Evolutionary conservation across 2,888 invertebrate genomes (phyloP).

Genomic region (Euclidia mi): DNA sequence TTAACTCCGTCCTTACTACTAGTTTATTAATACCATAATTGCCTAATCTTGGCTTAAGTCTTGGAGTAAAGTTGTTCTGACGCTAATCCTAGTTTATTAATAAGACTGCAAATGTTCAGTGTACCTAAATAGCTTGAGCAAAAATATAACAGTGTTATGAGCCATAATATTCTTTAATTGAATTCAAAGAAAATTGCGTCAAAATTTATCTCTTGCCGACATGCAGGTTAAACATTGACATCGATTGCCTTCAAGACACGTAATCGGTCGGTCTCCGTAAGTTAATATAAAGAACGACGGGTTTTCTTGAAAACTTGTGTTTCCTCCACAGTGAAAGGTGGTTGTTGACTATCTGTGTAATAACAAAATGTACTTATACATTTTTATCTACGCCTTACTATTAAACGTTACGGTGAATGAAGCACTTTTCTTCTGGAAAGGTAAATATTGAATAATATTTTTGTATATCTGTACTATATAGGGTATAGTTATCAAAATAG

Average conservation of each 20-base stretch:
- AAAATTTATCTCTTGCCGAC: neutral
- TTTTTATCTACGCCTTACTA: slow-evolving; percentile 48
- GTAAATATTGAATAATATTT: slow-evolving; percentile 46
- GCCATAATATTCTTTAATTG: neutral
- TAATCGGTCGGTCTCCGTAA: slow-evolving; percentile 57
- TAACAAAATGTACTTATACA: slow-evolving; percentile 57
- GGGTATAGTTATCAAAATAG: no score
- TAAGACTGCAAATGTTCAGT: no score
- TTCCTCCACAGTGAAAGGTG: slow-evolving; percentile 73
- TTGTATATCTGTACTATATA: no score
- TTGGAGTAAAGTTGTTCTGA: no score
- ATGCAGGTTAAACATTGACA: slow-evolving; percentile 14
- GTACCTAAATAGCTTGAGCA: no score
- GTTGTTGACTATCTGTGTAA: slow-evolving; percentile 30
- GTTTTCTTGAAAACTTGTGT: slow-evolving; percentile 75
- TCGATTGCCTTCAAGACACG: slow-evolving; percentile 53
- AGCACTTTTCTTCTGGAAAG: slow-evolving; percentile 70
- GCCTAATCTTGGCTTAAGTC: no score
- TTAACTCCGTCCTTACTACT: no score
- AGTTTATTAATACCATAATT: no score
- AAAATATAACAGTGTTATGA: no score
- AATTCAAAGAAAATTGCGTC: slow-evolving; percentile 1
- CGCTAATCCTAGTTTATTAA: no score
- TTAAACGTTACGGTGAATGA: slow-evolving; percentile 52
- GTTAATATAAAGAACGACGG: slow-evolving; percentile 76